Percentiles rank a stretch among this genome's conserved stretches.
These are phyloP conservation scores for Centropus bengalensis DNA, from an alignment of 2,113 vertebrate species.

Conservation along the genomic window DNA sequence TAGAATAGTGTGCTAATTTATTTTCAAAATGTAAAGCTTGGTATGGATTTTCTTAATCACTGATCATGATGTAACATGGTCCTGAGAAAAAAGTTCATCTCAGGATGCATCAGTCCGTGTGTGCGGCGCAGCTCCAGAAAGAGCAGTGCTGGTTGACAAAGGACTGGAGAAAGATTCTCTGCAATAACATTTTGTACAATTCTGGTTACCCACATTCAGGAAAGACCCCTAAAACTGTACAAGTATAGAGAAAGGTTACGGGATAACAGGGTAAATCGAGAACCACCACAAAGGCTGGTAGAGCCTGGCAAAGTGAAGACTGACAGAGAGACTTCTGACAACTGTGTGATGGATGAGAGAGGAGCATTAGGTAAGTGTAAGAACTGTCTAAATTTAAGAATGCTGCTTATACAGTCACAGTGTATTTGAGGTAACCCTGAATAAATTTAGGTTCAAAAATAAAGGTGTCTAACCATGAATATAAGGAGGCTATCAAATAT, in stretches of 20 bases:
- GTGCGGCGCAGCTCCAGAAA: neutral
- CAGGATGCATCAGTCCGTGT: accelerated
- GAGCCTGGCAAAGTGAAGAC: neutral
- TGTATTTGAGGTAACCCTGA: neutral
- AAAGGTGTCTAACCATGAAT: neutral
- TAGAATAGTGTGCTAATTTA: neutral
- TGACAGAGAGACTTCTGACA: neutral
- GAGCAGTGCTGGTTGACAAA: neutral
- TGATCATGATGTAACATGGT: neutral
- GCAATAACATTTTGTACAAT: neutral
- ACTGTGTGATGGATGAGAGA: neutral
- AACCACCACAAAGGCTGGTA: neutral
- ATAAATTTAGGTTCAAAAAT: neutral
- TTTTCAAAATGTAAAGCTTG: neutral
- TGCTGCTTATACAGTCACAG: neutral
- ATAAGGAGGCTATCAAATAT: neutral
- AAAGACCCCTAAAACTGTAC: neutral
- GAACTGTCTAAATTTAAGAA: neutral
- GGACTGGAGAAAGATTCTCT: neutral
- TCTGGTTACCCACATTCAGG: neutral
- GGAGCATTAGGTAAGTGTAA: neutral
- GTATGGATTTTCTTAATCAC: neutral
- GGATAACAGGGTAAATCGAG: neutral
- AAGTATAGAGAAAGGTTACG: neutral
- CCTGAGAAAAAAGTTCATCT: neutral